Percentiles rank a stretch among this genome's conserved stretches.
These are phyloP conservation scores for Sinotaia quadrata DNA, from an alignment of 2,888 invertebrate genomes.

Conservation along the genomic window DNA sequence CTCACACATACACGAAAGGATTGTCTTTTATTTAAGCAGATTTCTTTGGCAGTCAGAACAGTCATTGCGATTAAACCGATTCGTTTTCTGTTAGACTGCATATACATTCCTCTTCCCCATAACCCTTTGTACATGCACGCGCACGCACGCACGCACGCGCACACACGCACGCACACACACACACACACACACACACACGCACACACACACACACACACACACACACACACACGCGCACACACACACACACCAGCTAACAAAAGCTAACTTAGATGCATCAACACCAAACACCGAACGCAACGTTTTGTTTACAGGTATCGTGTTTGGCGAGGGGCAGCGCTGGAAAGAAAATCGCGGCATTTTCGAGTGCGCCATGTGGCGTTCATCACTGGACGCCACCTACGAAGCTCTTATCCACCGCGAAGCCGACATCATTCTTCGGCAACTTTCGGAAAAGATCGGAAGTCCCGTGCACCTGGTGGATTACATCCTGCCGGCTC, in stretches of 20 bases:
- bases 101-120: too few species aligned
- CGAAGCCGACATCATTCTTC: slow-evolving; percentile 23
- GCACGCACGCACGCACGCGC: neutral
- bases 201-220: neutral
- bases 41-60: too few species aligned
- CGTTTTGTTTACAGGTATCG: slow-evolving; percentile 33
- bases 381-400: slow-evolving; percentile 15
- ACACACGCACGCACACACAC: neutral
- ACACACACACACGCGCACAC: neutral
- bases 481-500: slow-evolving; percentile 30
- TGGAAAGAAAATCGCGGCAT: slow-evolving; percentile 38
- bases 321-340: slow-evolving; percentile 38
- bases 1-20: too few species aligned
- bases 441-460: neutral
- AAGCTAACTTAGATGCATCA: too few species aligned
- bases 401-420: slow-evolving; percentile 31
- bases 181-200: neutral
- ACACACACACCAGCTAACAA: neutral
- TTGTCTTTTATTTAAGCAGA: too few species aligned
- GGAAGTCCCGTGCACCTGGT: slow-evolving; percentile 28
- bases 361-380: slow-evolving; percentile 29
- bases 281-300: too few species aligned
- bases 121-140: too few species aligned
- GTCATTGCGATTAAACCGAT: too few species aligned
- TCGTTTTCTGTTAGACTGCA: too few species aligned